Base-by-base conservation (phyloP, 2,888 invertebrate species). In the Lasioglossum lativentre region DNA sequence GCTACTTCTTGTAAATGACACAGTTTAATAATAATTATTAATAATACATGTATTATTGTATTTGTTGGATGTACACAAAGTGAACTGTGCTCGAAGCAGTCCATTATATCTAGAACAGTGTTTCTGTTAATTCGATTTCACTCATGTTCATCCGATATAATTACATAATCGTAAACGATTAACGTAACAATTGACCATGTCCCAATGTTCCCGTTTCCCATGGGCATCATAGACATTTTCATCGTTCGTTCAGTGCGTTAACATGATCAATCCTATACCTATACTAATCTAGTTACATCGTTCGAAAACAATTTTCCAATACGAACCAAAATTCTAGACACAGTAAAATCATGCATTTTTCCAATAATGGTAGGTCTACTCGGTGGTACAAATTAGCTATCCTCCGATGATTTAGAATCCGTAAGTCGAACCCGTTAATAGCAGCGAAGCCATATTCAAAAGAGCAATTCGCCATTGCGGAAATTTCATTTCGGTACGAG, bases 401-500 rank as follows among this genome's bases (percentile, higher is more conserved):
- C 4, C 45, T 16, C 23, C 34, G 3, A 16, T 40, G 52, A 77
- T 47, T 19, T 34, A 19, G 38, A 47, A 52, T 76, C 27, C 52
- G 27, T 40, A 75, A 75, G 63, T 68, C 52, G 30, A 42, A 8
- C 38, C 38, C 6, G 38, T 47, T 34, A 75, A 71, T 42, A 27
- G n/a, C n/a, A 19, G 27, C 40, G 23, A 23, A 30, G 73, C 34
- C 19, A 85, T 76, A 82, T 52, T 74, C 59, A 75, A 83, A 83
- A 78, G 52, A 52, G 66, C 71, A 45, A 66, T 56, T 56, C 34
- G 19, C 56, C 23, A 40, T 78, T 78, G 72, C 38, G 72, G 47
- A 79, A 84, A 52, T 78, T 83, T 83, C 78, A 78, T 75, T 78
- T 75, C n/a, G 71, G 42, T 40, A n/a, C 52, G 71, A 23, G 72